A percentile compares a stretch with the other conserved stretches of the same genome.
Evolutionary conservation across 1,140 invertebrate species (phyloP).

Genomic region (Drosophila truncata): DNA sequence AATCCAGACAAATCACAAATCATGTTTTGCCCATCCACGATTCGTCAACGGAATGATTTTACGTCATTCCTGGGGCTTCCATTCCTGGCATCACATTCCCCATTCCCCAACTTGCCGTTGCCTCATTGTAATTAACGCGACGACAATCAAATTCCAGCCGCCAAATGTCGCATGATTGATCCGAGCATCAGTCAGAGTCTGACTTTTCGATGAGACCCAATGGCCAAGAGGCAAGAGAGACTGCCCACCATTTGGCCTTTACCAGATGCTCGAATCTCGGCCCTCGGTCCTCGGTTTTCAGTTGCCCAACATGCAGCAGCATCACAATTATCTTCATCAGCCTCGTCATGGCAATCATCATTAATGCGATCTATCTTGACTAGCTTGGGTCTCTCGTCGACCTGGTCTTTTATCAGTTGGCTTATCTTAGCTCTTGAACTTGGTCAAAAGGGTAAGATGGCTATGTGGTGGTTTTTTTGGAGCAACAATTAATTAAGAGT

Average conservation of each 20-base stretch:
- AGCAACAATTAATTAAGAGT: not conserved
- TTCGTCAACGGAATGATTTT: constrained; percentile 55
- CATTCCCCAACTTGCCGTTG: constrained; percentile 1
- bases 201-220: constrained; percentile 35
- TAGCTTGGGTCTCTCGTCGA: constrained; percentile 6
- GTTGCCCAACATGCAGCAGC: constrained; percentile 46
- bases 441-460: not conserved
- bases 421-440: constrained; percentile 11
- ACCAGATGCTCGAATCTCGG: constrained; percentile 21
- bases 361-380: constrained; percentile 5
- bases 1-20: constrained; percentile 72
- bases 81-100: constrained; percentile 13
- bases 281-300: constrained; percentile 27
- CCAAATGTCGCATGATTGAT: constrained; percentile 63
- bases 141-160: constrained; percentile 71
- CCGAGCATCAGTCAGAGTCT: constrained; percentile 43
- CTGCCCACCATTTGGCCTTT: constrained; percentile 66
- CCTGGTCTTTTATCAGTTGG: not conserved
- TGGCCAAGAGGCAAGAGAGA: constrained; percentile 24
- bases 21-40: constrained; percentile 61
- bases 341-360: constrained; percentile 14
- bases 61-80: constrained; percentile 13
- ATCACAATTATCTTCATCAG: constrained; percentile 13
- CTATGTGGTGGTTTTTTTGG: not conserved
- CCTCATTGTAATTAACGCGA: constrained; percentile 74